These are phyloP conservation scores for Melinaea marsaeus DNA, from an alignment of 2,888 invertebrate species.

Conservation along the genomic window DNA sequence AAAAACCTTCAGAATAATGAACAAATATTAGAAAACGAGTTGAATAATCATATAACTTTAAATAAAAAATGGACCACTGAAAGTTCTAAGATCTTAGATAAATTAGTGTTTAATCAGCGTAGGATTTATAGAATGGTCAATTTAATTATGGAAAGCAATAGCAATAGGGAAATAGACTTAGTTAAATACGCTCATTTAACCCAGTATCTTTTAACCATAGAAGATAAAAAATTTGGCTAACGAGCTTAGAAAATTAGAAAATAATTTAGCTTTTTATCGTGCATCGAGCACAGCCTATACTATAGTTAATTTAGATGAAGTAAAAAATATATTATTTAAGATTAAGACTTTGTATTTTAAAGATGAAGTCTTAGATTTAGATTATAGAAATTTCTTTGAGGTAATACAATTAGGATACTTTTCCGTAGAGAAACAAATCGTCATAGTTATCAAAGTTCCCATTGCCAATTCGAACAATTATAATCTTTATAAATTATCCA, in stretches of 20 bases:
- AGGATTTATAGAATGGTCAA: too few species aligned
- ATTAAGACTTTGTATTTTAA: not conserved
- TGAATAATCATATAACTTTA: too few species aligned
- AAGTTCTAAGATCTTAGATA: not conserved
- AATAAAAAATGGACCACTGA: constrained; percentile 14
- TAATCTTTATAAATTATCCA: constrained; percentile 13
- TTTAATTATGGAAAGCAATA: constrained; percentile 6
- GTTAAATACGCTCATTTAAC: constrained; percentile 5
- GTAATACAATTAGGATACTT: constrained; percentile 18
- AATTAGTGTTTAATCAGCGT: too few species aligned
- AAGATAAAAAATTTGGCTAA: not conserved
- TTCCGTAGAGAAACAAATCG: constrained; percentile 14
- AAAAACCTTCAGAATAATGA: too few species aligned
- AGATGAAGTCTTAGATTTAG: constrained; percentile 13
- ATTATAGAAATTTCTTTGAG: constrained; percentile 19
- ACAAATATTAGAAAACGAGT: constrained; percentile 22
- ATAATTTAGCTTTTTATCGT: not conserved
- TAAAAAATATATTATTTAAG: constrained; percentile 11
- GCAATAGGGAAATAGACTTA: constrained; percentile 15
- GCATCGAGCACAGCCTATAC: constrained; percentile 7
- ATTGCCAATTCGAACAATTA: constrained; percentile 7
- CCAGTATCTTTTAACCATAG: not conserved
- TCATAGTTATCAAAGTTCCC: constrained; percentile 20
- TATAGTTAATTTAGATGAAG: constrained; percentile 2
- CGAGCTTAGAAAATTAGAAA: not conserved